These are phyloP conservation scores for Lasioglossum zephyrum DNA, from an alignment of 2,888 invertebrate species.

Conservation along the genomic window DNA sequence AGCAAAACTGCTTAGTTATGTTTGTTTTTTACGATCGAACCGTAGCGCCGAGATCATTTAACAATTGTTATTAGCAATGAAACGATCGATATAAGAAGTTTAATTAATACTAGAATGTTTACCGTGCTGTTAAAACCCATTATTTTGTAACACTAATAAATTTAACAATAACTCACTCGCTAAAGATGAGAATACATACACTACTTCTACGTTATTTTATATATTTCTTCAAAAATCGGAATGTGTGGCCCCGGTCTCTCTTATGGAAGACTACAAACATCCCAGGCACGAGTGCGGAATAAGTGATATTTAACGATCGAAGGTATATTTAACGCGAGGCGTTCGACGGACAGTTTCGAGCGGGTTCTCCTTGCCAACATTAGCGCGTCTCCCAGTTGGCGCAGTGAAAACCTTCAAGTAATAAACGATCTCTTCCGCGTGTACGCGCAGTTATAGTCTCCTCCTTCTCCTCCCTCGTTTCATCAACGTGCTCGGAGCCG, in stretches of 20 bases:
- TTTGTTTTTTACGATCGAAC: too few relatives aligned
- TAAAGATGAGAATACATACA: too few relatives aligned
- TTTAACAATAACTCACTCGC: too few relatives aligned
- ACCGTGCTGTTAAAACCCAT: neutral
- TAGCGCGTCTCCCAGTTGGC: constrained; percentile 7
- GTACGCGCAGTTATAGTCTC: constrained; percentile 31
- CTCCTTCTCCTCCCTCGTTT: constrained; percentile 29
- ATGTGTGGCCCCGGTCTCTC: too few relatives aligned
- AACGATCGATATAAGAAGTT: neutral
- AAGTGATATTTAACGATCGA: constrained; percentile 3
- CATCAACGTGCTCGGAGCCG: constrained; percentile 32
- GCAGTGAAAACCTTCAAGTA: constrained; percentile 43
- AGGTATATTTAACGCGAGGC: neutral
- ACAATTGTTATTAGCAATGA: too few relatives aligned
- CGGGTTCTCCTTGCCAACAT: neutral
- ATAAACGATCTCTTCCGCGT: constrained; percentile 54
- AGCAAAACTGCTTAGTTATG: too few relatives aligned
- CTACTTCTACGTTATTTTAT: too few relatives aligned
- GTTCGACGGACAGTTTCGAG: neutral
- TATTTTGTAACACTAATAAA: too few relatives aligned
- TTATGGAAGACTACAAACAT: neutral
- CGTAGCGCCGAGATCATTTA: too few relatives aligned
- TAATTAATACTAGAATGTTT: neutral
- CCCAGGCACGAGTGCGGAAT: neutral
- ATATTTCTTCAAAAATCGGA: too few relatives aligned